These are phyloP conservation scores for Pogona vitticeps DNA, from an alignment of 2,113 vertebrate species.

Conservation along the genomic window DNA sequence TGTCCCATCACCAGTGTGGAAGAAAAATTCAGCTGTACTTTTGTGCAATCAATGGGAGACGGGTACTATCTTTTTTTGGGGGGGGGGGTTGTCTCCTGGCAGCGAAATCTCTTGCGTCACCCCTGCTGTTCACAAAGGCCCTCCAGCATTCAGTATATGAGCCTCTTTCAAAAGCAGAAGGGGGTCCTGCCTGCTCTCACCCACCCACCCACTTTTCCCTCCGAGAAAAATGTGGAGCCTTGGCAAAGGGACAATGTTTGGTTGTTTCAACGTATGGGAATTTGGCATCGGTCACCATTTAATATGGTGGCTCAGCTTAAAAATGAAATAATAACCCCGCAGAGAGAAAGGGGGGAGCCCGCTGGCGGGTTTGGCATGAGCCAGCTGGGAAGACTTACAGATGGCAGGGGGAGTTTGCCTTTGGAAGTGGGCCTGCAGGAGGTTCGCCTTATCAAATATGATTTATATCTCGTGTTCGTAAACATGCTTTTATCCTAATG, in stretches of 20 bases:
- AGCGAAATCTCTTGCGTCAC: background rate
- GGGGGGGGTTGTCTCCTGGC: background rate
- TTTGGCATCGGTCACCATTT: background rate
- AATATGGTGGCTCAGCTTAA: background rate
- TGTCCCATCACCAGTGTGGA: too few species aligned
- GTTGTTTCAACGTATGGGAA: background rate
- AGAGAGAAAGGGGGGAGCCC: background rate
- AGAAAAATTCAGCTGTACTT: too few species aligned
- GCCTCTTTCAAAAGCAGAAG: background rate
- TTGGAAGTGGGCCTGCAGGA: background rate
- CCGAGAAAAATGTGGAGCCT: background rate
- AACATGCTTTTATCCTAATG: background rate
- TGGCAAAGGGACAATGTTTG: background rate
- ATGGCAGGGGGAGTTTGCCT: too few species aligned
- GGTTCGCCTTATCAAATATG: background rate
- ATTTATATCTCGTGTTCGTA: background rate
- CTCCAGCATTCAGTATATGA: background rate
- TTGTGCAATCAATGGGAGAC: too few species aligned
- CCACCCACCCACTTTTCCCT: too few species aligned
- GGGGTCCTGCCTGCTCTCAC: background rate
- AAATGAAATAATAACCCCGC: background rate
- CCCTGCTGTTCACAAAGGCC: too few species aligned
- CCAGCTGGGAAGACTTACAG: background rate
- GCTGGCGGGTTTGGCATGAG: background rate
- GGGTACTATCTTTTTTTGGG: background rate